phyloP scores from a whole-genome alignment of 2,797 vertebrate species.

The Siniperca obscura region DNA sequence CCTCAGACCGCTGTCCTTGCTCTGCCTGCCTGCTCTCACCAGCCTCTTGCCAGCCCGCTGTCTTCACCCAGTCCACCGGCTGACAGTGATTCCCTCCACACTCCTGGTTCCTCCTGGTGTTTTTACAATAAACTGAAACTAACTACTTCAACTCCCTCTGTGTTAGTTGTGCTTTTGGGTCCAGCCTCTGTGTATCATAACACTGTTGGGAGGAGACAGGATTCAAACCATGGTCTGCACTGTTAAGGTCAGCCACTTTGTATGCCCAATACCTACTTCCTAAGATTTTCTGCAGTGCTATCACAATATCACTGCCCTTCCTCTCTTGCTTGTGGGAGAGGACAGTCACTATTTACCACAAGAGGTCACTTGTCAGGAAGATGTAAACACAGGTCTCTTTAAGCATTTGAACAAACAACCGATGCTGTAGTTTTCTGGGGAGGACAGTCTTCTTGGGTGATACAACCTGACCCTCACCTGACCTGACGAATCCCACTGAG shows the following conservation, averaged over 20 bases:
- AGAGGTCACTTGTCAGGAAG: constrained; percentile 54
- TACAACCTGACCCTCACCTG: background rate
- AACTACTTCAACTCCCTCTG: too few species aligned
- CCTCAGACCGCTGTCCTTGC: too few species aligned
- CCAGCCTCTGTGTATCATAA: too few species aligned
- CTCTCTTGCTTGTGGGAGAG: constrained; percentile 17
- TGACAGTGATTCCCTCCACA: too few species aligned
- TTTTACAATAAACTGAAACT: too few species aligned
- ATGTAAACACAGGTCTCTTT: constrained; percentile 31
- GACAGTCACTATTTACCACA: constrained; percentile 37
- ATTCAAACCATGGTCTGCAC: background rate
- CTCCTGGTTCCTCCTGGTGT: too few species aligned
- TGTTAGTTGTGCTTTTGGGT: too few species aligned
- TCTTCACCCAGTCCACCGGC: too few species aligned
- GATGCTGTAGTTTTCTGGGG: background rate
- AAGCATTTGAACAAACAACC: constrained; percentile 17
- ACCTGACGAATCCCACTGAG: background rate
- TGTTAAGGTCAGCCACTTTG: constrained; percentile 23
- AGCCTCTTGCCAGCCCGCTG: too few species aligned
- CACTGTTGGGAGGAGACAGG: background rate
- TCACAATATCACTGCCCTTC: constrained; percentile 12
- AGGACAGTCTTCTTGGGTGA: background rate
- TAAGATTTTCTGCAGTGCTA: background rate
- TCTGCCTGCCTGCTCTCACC: too few species aligned
- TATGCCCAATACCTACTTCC: constrained; percentile 6